A percentile compares a stretch with the other conserved stretches of the same genome.
Conservation (phyloP, 2,888 invertebrate genomes). For the Phortica okadai region DNA sequence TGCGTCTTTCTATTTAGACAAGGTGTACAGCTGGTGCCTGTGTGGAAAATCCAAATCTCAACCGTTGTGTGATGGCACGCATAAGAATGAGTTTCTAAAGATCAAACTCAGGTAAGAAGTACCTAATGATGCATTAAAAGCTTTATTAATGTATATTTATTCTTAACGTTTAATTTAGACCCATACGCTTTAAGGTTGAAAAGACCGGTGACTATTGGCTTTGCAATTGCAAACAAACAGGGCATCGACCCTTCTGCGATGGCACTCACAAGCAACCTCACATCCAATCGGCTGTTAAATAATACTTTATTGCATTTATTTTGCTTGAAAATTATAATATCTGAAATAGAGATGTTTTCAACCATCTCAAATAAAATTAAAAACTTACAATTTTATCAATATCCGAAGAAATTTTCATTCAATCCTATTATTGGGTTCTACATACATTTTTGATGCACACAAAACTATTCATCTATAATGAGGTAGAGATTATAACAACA, state of each 20-base stretch:
- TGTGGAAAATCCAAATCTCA: conserved; percentile 95
- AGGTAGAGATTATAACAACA: no score
- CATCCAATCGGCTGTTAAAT: conserved; percentile 80
- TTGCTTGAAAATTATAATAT: conserved; percentile 33
- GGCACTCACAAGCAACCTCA: conserved; percentile 90
- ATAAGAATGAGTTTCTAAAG: conserved; percentile 85
- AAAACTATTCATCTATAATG: no score
- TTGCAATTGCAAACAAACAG: conserved; percentile 98
- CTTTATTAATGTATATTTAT: not conserved
- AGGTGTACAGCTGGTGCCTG: conserved; percentile 92
- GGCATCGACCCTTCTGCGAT: conserved; percentile 96
- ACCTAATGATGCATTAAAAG: conserved; percentile 6
- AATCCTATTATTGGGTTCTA: no score
- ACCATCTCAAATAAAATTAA: not conserved
- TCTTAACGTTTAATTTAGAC: conserved; percentile 77
- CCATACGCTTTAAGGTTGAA: conserved; percentile 88
- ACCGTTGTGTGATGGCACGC: conserved; percentile 96
- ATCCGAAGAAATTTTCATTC: no score
- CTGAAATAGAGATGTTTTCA: not conserved
- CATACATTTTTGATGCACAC: no score
- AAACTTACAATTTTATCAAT: no score
- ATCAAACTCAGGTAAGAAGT: conserved; percentile 81
- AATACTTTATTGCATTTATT: conserved; percentile 39
- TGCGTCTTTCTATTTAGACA: conserved; percentile 76
- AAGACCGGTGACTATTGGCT: conserved; percentile 95